Conservation (phyloP, 2,888 invertebrate species). For the Strigamia transsilvanica region DNA sequence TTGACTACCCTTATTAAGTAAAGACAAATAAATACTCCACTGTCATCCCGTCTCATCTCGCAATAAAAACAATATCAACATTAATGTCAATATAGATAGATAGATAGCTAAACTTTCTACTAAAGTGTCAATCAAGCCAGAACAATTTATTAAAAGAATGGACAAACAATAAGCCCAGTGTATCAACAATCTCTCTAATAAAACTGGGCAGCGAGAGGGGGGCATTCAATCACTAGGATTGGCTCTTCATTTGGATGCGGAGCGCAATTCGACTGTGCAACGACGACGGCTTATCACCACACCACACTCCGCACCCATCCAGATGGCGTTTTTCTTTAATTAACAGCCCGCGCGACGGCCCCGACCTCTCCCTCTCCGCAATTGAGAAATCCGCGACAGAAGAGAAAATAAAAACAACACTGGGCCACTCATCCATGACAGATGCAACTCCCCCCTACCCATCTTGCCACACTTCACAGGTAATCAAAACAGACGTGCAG, state of each 20-base stretch:
- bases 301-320: constrained; percentile 7
- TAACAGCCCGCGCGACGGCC: neutral
- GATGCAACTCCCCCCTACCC: neutral
- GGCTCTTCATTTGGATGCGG: constrained; percentile 32
- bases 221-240: constrained; percentile 34
- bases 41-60: neutral
- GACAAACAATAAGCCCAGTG: constrained; percentile 16
- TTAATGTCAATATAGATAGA: neutral
- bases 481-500: constrained; percentile 41
- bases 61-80: constrained; percentile 20
- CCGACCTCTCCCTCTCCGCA: neutral
- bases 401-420: neutral
- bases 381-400: constrained; percentile 19
- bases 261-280: constrained; percentile 31
- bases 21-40: neutral
- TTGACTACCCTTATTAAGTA: neutral
- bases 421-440: constrained; percentile 26
- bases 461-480: constrained; percentile 3
- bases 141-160: constrained; percentile 8
- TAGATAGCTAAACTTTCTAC: neutral
- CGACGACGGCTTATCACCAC: constrained; percentile 22
- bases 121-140: constrained; percentile 5
- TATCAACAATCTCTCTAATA: neutral
- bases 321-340: constrained; percentile 31
- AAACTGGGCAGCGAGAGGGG: neutral